These are phyloP conservation scores for Leptinotarsa defecta DNA, from an alignment of 1,140 invertebrate genomes.

Conservation along the genomic window DNA sequence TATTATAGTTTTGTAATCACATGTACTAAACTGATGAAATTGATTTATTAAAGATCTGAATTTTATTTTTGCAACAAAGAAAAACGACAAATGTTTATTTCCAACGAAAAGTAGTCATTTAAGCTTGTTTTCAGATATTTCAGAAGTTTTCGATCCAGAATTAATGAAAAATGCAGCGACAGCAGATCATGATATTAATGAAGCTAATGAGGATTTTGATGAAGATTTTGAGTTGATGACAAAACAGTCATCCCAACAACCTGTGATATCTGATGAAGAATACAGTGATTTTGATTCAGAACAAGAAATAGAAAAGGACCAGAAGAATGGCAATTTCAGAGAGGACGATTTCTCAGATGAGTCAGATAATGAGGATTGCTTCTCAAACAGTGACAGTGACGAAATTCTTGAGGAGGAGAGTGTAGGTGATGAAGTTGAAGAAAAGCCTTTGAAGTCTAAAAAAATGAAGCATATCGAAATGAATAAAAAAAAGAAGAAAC, in stretches of 20 bases:
- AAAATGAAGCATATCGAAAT: not conserved
- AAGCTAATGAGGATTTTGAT: slow-evolving; percentile 69
- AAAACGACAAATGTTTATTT: no score
- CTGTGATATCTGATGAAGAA: slow-evolving; percentile 7
- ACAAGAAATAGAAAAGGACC: slow-evolving; percentile 29
- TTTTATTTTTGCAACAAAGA: no score
- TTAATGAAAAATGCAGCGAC: slow-evolving; percentile 67
- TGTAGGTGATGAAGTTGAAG: slow-evolving; percentile 17
- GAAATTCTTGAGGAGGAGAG: slow-evolving; percentile 11
- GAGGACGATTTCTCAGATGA: slow-evolving; percentile 35
- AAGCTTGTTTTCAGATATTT: slow-evolving; percentile 63
- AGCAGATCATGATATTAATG: slow-evolving; percentile 67
- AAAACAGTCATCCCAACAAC: slow-evolving; percentile 24
- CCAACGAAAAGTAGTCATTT: no score
- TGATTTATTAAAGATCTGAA: no score
- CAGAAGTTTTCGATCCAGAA: slow-evolving; percentile 79
- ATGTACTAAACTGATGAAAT: no score
- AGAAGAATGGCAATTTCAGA: slow-evolving; percentile 11
- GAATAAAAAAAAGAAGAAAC: not conserved
- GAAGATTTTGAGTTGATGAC: slow-evolving; percentile 63
- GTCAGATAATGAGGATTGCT: slow-evolving; percentile 21
- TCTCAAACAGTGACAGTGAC: not conserved
- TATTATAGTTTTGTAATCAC: no score
- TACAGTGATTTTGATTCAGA: not conserved
- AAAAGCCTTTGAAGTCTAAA: not conserved